Evolutionary conservation across 2,113 vertebrate species (phyloP).

Genomic region (Rhinoderma darwinii): DNA sequence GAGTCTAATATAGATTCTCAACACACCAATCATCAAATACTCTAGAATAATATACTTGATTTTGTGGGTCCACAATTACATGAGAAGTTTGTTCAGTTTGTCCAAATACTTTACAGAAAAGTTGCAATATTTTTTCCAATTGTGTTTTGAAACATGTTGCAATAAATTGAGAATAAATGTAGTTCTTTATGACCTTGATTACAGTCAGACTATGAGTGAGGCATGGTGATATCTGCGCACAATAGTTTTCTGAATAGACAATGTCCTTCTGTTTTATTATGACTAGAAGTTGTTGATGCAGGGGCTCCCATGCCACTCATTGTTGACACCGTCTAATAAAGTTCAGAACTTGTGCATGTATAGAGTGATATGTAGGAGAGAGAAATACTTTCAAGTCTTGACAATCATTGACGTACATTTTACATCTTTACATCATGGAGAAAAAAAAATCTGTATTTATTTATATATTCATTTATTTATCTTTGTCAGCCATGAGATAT

Average conservation of each 20-base stretch:
- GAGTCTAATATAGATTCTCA: too few species aligned
- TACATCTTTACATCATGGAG: too few species aligned
- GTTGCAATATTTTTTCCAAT: background rate
- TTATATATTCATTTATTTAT: too few species aligned
- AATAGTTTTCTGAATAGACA: slow-evolving; percentile 40
- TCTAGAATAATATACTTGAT: background rate
- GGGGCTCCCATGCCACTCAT: background rate
- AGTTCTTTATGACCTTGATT: slow-evolving; percentile 30
- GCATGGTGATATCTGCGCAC: background rate
- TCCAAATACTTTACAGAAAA: background rate
- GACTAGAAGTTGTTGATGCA: slow-evolving; percentile 9
- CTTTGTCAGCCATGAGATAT: background rate
- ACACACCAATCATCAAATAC: too few species aligned
- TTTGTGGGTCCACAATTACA: background rate
- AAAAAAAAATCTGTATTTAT: too few species aligned
- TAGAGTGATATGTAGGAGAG: background rate
- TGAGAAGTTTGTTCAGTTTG: background rate
- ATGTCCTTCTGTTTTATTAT: slow-evolving; percentile 48
- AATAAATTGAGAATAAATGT: background rate
- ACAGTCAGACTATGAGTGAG: background rate
- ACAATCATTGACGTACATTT: background rate
- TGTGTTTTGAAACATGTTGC: background rate
- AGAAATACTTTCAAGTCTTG: background rate
- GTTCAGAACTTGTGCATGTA: background rate
- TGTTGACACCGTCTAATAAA: background rate